Conservation (phyloP, 64 coral and sea anemone genomes). For the Stichodactyla helianthus region DNA sequence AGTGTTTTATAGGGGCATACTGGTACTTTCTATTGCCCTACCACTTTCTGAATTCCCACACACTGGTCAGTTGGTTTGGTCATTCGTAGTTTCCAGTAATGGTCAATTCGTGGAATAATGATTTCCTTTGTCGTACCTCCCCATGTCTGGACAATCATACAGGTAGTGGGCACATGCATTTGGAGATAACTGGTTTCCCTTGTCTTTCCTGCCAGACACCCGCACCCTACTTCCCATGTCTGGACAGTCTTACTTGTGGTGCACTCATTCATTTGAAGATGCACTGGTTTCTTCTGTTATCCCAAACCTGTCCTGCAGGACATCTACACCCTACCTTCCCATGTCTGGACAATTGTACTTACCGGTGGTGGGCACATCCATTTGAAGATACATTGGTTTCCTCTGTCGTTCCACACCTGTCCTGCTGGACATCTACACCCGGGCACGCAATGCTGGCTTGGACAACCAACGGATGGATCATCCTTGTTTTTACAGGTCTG, state of each 20-base stretch:
- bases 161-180: conserved; percentile 55
- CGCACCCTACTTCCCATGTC: neutral
- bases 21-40: too few species aligned
- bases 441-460: conserved; percentile 63
- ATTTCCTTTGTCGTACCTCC: conserved; percentile 19
- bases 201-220: neutral
- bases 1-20: too few species aligned
- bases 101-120: neutral
- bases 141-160: neutral
- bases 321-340: neutral
- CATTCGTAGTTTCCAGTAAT: too few species aligned
- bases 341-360: neutral
- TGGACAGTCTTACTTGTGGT: neutral
- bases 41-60: too few species aligned
- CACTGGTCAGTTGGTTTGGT: too few species aligned
- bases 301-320: conserved; percentile 44
- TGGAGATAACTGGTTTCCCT: conserved; percentile 46
- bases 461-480: conserved; percentile 36
- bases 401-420: conserved; percentile 60
- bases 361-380: conserved; percentile 65
- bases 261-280: conserved; percentile 49
- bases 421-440: conserved; percentile 93
- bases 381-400: conserved; percentile 63
- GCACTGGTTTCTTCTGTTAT: conserved; percentile 48
- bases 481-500: conserved; percentile 53